These are phyloP conservation scores for Danio tinwini DNA, from an alignment of 2,797 vertebrate species.

Conservation along the genomic window DNA sequence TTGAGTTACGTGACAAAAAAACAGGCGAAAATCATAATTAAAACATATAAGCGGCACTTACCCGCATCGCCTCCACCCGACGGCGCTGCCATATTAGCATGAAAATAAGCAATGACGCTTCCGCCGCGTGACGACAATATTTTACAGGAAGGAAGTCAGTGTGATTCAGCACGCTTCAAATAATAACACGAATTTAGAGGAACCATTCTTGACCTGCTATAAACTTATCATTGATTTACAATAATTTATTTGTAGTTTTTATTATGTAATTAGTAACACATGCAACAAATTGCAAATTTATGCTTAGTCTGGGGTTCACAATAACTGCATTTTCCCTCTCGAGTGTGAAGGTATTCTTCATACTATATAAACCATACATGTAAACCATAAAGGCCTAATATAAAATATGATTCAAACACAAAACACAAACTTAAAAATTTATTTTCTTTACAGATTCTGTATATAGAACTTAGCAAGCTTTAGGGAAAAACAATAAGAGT, in stretches of 20 bases:
- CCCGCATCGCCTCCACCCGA: conserved; percentile 71
- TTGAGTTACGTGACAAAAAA: neutral
- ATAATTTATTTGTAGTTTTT: neutral
- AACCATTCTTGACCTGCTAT: neutral
- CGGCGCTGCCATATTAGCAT: conserved; percentile 77
- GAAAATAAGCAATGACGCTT: conserved; percentile 56
- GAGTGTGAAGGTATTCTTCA: neutral
- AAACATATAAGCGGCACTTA: conserved; percentile 41
- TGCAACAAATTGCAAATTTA: neutral
- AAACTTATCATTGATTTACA: neutral
- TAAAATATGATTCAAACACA: neutral
- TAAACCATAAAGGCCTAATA: neutral
- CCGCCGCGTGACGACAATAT: conserved; percentile 55
- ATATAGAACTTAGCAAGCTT: too few species aligned
- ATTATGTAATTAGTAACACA: neutral
- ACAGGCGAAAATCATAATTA: neutral
- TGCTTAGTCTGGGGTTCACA: neutral
- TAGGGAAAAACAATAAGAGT: too few species aligned
- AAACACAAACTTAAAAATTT: neutral
- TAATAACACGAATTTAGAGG: neutral
- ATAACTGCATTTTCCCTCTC: neutral
- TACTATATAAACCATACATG: neutral
- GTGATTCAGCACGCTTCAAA: neutral
- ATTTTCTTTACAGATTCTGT: too few species aligned
- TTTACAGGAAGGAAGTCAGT: conserved; percentile 18